Base-by-base conservation (phyloP, 1,140 invertebrate species). In the Drosophila ercepeae region DNA sequence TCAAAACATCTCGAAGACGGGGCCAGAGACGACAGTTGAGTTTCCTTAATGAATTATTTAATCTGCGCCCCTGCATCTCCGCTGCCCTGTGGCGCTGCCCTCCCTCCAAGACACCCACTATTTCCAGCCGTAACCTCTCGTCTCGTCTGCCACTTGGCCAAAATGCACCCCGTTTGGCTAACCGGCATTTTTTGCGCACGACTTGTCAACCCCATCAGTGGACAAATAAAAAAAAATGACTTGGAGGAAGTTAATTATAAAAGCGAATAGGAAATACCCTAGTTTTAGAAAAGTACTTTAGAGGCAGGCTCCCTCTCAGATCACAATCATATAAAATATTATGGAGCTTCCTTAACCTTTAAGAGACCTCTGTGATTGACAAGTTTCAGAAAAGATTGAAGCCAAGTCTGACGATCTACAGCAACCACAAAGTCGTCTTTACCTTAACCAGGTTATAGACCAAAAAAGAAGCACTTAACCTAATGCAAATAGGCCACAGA, bases 11-110 rank as follows among this genome's bases (percentile, higher is more conserved):
- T 88, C 71, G 54, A 61, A 69, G 75, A 45, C 32, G 46, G 3
- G 5, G 11, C 19, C 9, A 51, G 29, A 23, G 48, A 51, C 51
- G 69, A 61, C 45, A 70, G 65, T 63, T 54, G 60, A 83, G 75
- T 84, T 84, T 73, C 65, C 81, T 86, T 84, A 86, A 84, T 84
- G 81, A 84, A 84, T 84, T 84, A 84, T 84, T 84, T 84, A 84
- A 84, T 84, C 81, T 76, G 68, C 57, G 72, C 55, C 60, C 63
- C 67, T 61, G 81, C 71, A 78, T 84, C 65, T 75, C 55, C 27
- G 18, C 44, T n/a, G 9, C 29, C 29, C 29, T 11, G 9, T 27
- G 27, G 7, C 27, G 18, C 53, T 34, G 4, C 7, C 16, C 14
- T 19, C 6, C 14, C 4, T 32, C 13, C 19, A 6, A 7, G 4